Base-by-base conservation (phyloP, 2,888 invertebrate genomes). In the Oscheius sp. region DNA sequence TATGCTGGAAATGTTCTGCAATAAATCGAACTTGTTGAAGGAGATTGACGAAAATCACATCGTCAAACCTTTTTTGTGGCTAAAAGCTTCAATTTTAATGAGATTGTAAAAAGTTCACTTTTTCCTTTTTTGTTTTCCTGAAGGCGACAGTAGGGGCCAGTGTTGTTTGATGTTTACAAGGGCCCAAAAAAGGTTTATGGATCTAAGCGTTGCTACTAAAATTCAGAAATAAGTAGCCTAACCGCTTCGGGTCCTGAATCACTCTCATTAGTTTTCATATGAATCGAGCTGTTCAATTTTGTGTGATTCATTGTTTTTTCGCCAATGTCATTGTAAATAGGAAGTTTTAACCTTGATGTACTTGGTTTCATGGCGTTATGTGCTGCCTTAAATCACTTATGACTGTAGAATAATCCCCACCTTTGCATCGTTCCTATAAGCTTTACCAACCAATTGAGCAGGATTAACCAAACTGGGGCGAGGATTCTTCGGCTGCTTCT, bases 1-100 rank as follows among this genome's bases (percentile, higher is more conserved):
- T 84, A 49, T 85, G 83, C 7, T 83, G 75, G 69, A 88, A 88
- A 59, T 88, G 86, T 41, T 88, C 87, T 12, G 88, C 87, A 55
- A 88, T 88, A 70, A 88, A 87, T 2, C 84, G 76, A 56, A 75
- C 76, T 82, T 87, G 87, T 35, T 85, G 83, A 6, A 87, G 74
- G 9, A 87, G 64, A 74, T 87, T 87, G 56, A 81, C 76, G 71
- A 87, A 85, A 21, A 87, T 82, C 25, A 85, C 75, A 69, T 86
- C 87, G 74, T 87, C 83, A 16, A 86, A 75, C 16, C 75, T 68
- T 25, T 85, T 79, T 53, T 76, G 81, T 29, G 69, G 68, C 52
- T 68, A 63, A 56, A 56, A 56, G 29, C 1, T 43, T 13, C 7
- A 46, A 13, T 12, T 66, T 53, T 49, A n/a, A 21, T 43, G 3